These are phyloP conservation scores for Boloria selene DNA, from an alignment of 2,888 invertebrate species.

Conservation along the genomic window DNA sequence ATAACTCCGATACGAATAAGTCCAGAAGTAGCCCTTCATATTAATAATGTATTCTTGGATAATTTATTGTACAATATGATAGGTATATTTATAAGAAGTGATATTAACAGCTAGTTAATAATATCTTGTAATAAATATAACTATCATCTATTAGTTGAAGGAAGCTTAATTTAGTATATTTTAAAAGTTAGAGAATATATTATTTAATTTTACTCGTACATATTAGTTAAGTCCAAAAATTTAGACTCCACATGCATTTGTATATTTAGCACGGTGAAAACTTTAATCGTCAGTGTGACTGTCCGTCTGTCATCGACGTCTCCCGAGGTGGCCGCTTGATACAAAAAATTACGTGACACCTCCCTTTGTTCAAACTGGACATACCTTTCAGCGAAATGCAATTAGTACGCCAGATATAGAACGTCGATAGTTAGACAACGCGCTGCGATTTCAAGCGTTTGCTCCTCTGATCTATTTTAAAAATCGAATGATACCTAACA, in stretches of 20 bases:
- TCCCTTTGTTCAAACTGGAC: constrained; percentile 81
- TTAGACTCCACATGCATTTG: constrained; percentile 25
- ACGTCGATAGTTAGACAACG: constrained; percentile 74
- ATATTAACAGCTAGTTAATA: constrained; percentile 1
- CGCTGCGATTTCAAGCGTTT: constrained; percentile 74
- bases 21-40: too few relatives aligned
- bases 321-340: constrained; percentile 75
- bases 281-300: constrained; percentile 74
- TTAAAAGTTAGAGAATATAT: constrained; percentile 4
- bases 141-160: constrained; percentile 9
- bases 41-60: too few relatives aligned
- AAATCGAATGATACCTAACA: constrained; percentile 73
- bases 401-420: constrained; percentile 79
- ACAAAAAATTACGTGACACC: constrained; percentile 79
- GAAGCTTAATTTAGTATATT: background rate
- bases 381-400: constrained; percentile 82
- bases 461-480: constrained; percentile 78
- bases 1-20: too few relatives aligned
- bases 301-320: constrained; percentile 69
- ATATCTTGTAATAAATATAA: constrained; percentile 9
- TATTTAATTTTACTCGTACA: background rate
- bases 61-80: too few relatives aligned
- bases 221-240: constrained; percentile 9
- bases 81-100: too few relatives aligned
- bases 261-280: constrained; percentile 80